These are phyloP conservation scores for Euproctis similis DNA, from an alignment of 2,888 invertebrate species.

Conservation along the genomic window DNA sequence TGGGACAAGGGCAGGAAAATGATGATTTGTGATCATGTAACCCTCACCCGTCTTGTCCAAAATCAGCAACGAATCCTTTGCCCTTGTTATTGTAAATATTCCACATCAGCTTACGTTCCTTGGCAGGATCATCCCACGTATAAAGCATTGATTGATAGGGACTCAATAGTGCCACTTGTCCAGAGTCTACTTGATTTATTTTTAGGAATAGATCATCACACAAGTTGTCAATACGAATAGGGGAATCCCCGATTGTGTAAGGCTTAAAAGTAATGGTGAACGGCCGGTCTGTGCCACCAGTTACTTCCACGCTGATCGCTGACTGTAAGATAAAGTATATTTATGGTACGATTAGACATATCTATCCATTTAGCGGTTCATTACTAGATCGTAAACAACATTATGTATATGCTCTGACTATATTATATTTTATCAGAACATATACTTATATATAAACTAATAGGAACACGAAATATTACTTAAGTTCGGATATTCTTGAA, in stretches of 20 bases:
- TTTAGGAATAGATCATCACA: conserved; percentile 88
- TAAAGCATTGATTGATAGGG: conserved; percentile 84
- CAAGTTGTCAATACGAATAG: conserved; percentile 88
- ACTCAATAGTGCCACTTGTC: conserved; percentile 82
- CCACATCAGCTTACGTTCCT: conserved; percentile 83
- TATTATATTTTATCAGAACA: too few relatives aligned
- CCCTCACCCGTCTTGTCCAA: conserved; percentile 79
- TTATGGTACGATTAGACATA: too few relatives aligned
- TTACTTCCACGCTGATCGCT: conserved; percentile 82
- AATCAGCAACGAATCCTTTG: conserved; percentile 82
- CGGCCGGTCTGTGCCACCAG: conserved; percentile 83
- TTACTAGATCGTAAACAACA: too few relatives aligned
- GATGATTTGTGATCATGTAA: neutral
- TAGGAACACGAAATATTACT: too few relatives aligned
- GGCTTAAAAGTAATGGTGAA: conserved; percentile 84
- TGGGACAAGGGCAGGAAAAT: too few relatives aligned
- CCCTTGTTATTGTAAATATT: conserved; percentile 88
- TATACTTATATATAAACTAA: too few relatives aligned
- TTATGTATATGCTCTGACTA: too few relatives aligned
- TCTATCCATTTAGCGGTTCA: too few relatives aligned
- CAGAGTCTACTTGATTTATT: conserved; percentile 78
- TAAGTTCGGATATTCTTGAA: too few relatives aligned
- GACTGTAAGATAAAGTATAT: conserved; percentile 71
- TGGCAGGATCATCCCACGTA: conserved; percentile 90
- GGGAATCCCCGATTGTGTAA: conserved; percentile 85